A percentile compares a stretch with the other conserved stretches of the same genome.
These are phyloP conservation scores for Dinothrombium tinctorium DNA, from an alignment of 1,140 invertebrate genomes.

Conservation along the genomic window DNA sequence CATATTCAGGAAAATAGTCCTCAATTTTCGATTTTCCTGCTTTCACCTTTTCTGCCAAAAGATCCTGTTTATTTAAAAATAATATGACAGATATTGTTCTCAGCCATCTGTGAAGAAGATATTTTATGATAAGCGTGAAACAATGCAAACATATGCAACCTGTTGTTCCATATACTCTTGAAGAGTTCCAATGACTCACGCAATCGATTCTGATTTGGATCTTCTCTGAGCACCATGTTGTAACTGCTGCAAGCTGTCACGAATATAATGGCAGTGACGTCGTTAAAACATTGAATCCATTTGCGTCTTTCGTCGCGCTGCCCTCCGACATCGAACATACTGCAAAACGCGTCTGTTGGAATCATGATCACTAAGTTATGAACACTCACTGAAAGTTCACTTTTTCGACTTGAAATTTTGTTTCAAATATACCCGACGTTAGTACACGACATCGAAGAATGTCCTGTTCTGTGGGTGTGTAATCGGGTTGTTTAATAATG, in stretches of 20 bases:
- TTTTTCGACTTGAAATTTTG: slow-evolving; percentile 97
- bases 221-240: slow-evolving; percentile 97
- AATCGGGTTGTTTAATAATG: slow-evolving; percentile 82
- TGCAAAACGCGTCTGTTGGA: slow-evolving; percentile 24
- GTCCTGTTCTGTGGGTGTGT: slow-evolving; percentile 93
- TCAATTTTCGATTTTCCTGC: slow-evolving; percentile 84
- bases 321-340: slow-evolving; percentile 99
- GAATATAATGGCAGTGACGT: slow-evolving; percentile 98
- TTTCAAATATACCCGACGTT: slow-evolving; percentile 99
- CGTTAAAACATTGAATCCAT: slow-evolving; percentile 99
- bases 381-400: slow-evolving; percentile 98
- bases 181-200: slow-evolving; percentile 94
- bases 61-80: slow-evolving; percentile 97
- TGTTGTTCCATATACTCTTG: slow-evolving; percentile 99
- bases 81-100: slow-evolving; percentile 98
- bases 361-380: too few species aligned
- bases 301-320: slow-evolving; percentile 95
- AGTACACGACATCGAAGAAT: slow-evolving; percentile 95
- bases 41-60: slow-evolving; percentile 89
- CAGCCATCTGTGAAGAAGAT: slow-evolving; percentile 52
- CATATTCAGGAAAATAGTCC: slow-evolving; percentile 91
- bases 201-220: slow-evolving; percentile 90
- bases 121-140: background rate
- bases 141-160: slow-evolving; percentile 28
- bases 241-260: slow-evolving; percentile 97